Evolutionary conservation across 2,888 invertebrate species (phyloP), one percentile per base, ranked within the genome.

Genomic region (Coelopa pilipes): DNA sequence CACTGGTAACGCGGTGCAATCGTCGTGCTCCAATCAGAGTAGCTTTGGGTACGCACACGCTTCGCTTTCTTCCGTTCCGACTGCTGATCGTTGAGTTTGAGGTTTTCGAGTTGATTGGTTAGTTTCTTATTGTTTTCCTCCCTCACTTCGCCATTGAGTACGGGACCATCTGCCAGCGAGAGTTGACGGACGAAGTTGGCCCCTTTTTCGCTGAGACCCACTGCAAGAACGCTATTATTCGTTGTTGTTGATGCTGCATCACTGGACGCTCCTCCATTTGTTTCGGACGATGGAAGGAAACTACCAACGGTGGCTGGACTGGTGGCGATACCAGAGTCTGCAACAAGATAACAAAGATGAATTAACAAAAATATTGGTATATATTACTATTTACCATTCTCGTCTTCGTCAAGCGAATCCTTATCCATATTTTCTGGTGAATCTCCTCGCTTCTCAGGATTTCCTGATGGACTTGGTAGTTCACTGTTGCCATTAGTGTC

Each of bases 1-100:
- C 92, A 92, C 53, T 92, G 89, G 83, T 93, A 94, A 19, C 94
- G 90, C 0, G 92, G 90, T 1, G 91, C 90, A 5, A 92, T 89
- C 1, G 91, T 90, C 59, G 89, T 89, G 78, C 85, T 86, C 88
- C 88, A 88, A 73, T 88, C 87, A 2, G 87, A 87, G 72, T 87
- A 83, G 76, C 86, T 87, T 75, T 86, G 85, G 7, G 87, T 87
- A 49, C 88, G 84, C 15, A 82, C 81, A 13, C 87, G 86, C 76
- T 84, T 84, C 49, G 79, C 75, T 19, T 79, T 78, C 17, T 79
- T 78, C 12, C 78, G 77, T 0, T 78, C 77, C 4, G 75, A 76
- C 72, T 75, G 75, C 45, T 79, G 75, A 57, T 77, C 76, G 57
- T 62, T 67, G 15, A 76, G 59, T 17, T 77, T 71, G 34, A 77